Percentiles rank a stretch among this genome's conserved stretches.
phyloP scores from a whole-genome alignment of 2,113 vertebrate species.

The Rhabdomys dilectus region DNA sequence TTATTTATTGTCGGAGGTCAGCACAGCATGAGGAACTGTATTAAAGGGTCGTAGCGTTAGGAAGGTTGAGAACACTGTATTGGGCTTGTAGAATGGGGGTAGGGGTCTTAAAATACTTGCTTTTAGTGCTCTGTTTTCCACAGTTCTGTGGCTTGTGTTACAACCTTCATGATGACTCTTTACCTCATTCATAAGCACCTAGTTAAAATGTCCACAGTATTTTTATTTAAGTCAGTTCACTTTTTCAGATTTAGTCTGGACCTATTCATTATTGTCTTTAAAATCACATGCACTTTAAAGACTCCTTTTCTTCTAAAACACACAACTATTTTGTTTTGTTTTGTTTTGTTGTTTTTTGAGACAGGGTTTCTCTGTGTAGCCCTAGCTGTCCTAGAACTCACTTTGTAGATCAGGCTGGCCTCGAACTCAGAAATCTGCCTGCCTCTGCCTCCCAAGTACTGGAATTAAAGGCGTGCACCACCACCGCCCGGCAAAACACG shows the following conservation, averaged over 20 bases:
- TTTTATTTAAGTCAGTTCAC: constrained; percentile 58
- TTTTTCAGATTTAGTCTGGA: constrained; percentile 29
- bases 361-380: no score
- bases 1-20: neutral
- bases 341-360: no score
- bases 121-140: neutral
- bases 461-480: no score
- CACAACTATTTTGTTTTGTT: no score
- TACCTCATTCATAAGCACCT: neutral
- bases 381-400: no score
- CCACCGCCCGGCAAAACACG: no score
- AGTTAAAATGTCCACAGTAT: neutral
- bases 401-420: no score
- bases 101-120: neutral
- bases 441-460: no score
- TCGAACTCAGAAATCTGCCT: no score
- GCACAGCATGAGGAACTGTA: neutral
- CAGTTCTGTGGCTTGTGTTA: neutral
- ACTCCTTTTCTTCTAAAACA: neutral
- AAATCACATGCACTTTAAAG: neutral
- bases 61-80: neutral
- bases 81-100: neutral
- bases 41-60: neutral
- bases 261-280: constrained; percentile 30
- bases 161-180: neutral